Percentiles rank a stretch among this genome's conserved stretches.
phyloP scores from a whole-genome alignment of 2,888 invertebrate genomes.

The Brachypalpus laphriformis region DNA sequence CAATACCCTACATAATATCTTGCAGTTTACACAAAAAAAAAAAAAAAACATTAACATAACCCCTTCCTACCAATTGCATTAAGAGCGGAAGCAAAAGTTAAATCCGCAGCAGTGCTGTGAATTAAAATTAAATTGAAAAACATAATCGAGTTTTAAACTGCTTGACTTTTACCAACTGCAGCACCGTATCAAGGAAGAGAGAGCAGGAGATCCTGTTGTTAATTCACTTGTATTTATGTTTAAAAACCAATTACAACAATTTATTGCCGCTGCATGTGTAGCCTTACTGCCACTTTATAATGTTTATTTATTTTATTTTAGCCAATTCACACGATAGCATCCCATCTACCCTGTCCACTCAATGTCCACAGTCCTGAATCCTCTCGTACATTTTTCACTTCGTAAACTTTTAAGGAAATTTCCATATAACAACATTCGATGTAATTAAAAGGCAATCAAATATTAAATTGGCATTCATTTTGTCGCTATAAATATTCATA shows the following conservation, averaged over 20 bases:
- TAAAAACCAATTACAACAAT: slow-evolving; percentile 71
- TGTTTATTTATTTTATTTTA: slow-evolving; percentile 39
- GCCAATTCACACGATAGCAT: slow-evolving; percentile 53
- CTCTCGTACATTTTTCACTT: slow-evolving; percentile 42
- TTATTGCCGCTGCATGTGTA: slow-evolving; percentile 65
- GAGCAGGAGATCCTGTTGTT: slow-evolving; percentile 37
- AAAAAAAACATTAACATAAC: neutral
- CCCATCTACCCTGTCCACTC: neutral
- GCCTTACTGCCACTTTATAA: slow-evolving; percentile 25
- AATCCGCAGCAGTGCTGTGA: neutral
- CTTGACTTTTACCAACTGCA: slow-evolving; percentile 12
- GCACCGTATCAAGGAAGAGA: neutral
- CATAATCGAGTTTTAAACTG: slow-evolving; percentile 66
- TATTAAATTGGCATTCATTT: slow-evolving; percentile 70
- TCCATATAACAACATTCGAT: slow-evolving; percentile 64
- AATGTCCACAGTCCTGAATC: neutral
- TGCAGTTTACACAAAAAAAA: no score
- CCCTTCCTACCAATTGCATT: neutral
- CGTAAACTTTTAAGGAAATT: slow-evolving; percentile 69
- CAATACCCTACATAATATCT: no score
- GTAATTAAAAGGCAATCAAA: slow-evolving; percentile 73
- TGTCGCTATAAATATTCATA: slow-evolving; percentile 69
- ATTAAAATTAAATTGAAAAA: slow-evolving; percentile 46
- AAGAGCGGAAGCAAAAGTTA: slow-evolving; percentile 32
- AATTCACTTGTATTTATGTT: slow-evolving; percentile 72